These are phyloP conservation scores for Dasypolia templi DNA, from an alignment of 2,888 invertebrate species.

Conservation along the genomic window DNA sequence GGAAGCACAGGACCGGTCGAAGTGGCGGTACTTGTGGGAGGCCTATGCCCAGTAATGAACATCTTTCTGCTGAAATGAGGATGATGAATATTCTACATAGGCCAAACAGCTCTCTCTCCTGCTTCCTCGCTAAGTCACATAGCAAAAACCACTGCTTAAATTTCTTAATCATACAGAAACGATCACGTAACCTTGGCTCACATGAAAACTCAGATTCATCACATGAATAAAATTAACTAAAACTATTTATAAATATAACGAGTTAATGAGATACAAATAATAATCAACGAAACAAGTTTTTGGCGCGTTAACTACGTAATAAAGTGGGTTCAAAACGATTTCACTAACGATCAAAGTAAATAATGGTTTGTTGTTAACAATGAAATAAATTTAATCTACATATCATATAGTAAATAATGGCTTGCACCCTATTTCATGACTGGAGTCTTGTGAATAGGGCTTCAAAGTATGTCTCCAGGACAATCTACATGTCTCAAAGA, in stretches of 20 bases:
- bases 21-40: no score
- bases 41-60: no score
- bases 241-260: conserved; percentile 32
- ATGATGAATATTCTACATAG: no score
- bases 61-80: no score
- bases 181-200: conserved; percentile 25
- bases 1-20: no score
- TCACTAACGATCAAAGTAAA: conserved; percentile 12
- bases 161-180: background rate
- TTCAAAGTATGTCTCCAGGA: background rate
- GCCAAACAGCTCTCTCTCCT: background rate
- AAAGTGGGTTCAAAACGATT: conserved; percentile 6
- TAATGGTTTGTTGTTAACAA: conserved; percentile 4
- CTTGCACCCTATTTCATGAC: background rate
- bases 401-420: background rate
- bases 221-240: conserved; percentile 34
- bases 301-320: background rate
- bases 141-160: background rate
- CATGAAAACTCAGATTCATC: conserved; percentile 21
- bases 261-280: background rate
- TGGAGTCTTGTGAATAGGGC: background rate
- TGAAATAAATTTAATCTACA: background rate
- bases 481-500: background rate
- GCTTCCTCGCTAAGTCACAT: no score
- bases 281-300: conserved; percentile 27